Conservation (phyloP, 1,140 invertebrate species). For the Drosophila yakuba region DNA sequence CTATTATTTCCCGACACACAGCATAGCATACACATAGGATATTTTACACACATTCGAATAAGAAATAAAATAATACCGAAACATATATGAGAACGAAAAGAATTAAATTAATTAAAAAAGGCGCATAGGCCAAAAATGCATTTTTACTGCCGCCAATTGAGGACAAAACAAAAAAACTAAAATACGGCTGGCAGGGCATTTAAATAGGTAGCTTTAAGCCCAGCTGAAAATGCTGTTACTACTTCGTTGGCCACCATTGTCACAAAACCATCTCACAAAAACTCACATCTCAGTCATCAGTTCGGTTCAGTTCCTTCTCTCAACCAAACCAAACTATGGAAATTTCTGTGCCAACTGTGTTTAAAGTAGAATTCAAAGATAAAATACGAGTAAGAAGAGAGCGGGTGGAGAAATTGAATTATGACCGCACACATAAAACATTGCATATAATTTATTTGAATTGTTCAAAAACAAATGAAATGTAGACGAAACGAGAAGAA, state of each 20-base stretch:
- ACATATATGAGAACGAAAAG: slow-evolving; percentile 19
- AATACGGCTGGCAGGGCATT: slow-evolving; percentile 27
- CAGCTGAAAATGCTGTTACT: slow-evolving; percentile 22
- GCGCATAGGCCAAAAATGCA: slow-evolving; percentile 49
- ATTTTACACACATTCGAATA: slow-evolving; percentile 40
- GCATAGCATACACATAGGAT: slow-evolving; percentile 44
- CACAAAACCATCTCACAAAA: background rate
- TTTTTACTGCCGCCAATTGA: slow-evolving; percentile 26
- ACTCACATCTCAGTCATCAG: slow-evolving; percentile 41
- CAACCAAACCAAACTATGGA: slow-evolving; percentile 60
- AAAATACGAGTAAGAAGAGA: slow-evolving; percentile 35
- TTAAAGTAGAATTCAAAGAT: slow-evolving; percentile 54
- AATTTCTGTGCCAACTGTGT: slow-evolving; percentile 75
- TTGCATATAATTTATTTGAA: slow-evolving; percentile 70
- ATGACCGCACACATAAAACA: slow-evolving; percentile 64
- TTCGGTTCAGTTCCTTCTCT: slow-evolving; percentile 74
- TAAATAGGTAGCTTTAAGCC: slow-evolving; percentile 55
- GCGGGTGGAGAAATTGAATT: slow-evolving; percentile 61
- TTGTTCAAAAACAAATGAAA: slow-evolving; percentile 37
- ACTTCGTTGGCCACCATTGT: slow-evolving; percentile 38
- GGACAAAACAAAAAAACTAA: slow-evolving; percentile 5
- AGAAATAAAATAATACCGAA: slow-evolving; percentile 31
- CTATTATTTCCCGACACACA: slow-evolving; percentile 51
- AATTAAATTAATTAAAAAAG: slow-evolving; percentile 51
- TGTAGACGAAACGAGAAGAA: slow-evolving; percentile 25